A percentile compares a stretch with the other conserved stretches of the same genome.
Evolutionary conservation across 1,140 invertebrate genomes (phyloP).

Genomic region (Globodera ellingtonae): DNA sequence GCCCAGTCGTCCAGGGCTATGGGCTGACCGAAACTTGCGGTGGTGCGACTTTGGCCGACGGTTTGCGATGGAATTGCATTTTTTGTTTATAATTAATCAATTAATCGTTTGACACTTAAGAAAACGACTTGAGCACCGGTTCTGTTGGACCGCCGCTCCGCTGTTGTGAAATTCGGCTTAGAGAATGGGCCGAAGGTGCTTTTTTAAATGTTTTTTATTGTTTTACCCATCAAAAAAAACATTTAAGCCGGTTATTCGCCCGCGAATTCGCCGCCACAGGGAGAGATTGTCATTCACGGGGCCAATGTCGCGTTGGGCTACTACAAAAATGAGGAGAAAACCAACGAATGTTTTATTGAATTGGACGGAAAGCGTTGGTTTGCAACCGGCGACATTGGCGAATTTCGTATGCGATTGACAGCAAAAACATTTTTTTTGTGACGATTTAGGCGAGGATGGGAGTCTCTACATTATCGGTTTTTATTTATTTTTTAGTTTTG

Average conservation of each 20-base stretch:
- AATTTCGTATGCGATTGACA: constrained; percentile 77
- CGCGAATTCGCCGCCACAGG: constrained; percentile 85
- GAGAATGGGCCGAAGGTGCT: constrained; percentile 90
- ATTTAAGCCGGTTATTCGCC: constrained; percentile 75
- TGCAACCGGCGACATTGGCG: constrained; percentile 91
- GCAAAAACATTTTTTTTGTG: not conserved
- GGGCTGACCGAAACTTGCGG: constrained; percentile 95
- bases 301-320: constrained; percentile 88
- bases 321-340: constrained; percentile 85
- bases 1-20: constrained; percentile 88
- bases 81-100: not conserved
- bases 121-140: constrained; percentile 76
- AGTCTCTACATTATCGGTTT: constrained; percentile 92
- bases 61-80: constrained; percentile 64
- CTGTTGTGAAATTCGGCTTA: constrained; percentile 81
- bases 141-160: constrained; percentile 86
- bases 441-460: constrained; percentile 68
- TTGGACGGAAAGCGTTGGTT: constrained; percentile 84
- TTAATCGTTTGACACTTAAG: constrained; percentile 35
- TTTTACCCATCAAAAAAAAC: too few species aligned
- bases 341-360: constrained; percentile 85
- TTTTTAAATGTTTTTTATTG: too few species aligned
- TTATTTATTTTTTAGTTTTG: constrained; percentile 36
- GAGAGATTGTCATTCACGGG: constrained; percentile 89
- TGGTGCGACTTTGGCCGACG: constrained; percentile 84